phyloP scores from a whole-genome alignment of 2,888 invertebrate genomes.

The Luffia ferchaultella region DNA sequence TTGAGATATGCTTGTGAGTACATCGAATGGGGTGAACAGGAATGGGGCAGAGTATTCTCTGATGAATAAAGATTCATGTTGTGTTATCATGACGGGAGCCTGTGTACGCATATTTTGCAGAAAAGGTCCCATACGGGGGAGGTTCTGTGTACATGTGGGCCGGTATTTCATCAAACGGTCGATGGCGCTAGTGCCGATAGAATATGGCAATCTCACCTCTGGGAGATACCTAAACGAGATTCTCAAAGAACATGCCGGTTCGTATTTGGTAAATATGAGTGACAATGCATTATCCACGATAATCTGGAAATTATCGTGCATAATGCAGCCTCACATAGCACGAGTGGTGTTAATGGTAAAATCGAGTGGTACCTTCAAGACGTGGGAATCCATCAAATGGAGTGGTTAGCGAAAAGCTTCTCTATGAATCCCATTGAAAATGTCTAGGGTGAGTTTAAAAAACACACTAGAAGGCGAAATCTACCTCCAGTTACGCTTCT shows the following conservation, averaged over 20 bases:
- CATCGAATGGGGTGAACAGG: neutral
- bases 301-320: too few species aligned
- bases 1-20: constrained; percentile 2
- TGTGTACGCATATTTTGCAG: neutral
- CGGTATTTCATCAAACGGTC: constrained; percentile 1
- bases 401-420: constrained; percentile 18
- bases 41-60: neutral
- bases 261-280: constrained; percentile 15
- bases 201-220: constrained; percentile 10
- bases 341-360: too few species aligned
- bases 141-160: constrained; percentile 4
- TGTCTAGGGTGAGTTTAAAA: constrained; percentile 16
- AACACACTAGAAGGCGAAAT: constrained; percentile 16
- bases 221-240: constrained; percentile 17
- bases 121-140: constrained; percentile 4
- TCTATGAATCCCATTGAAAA: constrained; percentile 19
- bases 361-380: constrained; percentile 17
- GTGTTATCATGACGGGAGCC: neutral
- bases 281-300: constrained; percentile 14
- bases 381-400: constrained; percentile 15
- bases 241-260: constrained; percentile 18
- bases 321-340: constrained; percentile 14
- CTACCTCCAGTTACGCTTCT: constrained; percentile 14
- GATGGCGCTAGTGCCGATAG: constrained; percentile 2
- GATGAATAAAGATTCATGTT: neutral